phyloP scores from a whole-genome alignment of 2,797 vertebrate genomes.

The Morelia viridis region DNA sequence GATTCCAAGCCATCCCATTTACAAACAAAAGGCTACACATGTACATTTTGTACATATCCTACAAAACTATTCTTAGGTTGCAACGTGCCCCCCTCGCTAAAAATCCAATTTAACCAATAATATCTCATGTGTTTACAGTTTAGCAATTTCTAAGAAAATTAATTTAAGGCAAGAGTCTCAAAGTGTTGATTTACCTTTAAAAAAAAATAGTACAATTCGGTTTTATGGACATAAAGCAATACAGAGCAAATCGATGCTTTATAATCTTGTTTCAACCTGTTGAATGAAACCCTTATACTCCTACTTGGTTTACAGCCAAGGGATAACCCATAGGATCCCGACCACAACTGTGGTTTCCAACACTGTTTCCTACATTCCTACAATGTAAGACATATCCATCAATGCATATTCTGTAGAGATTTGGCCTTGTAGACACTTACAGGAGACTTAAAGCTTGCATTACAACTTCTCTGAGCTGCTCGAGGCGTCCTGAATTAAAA shows the following conservation, averaged over 20 bases:
- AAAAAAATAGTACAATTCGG: neutral
- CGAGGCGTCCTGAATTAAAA: conserved; percentile 52
- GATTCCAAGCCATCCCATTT: neutral
- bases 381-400: neutral
- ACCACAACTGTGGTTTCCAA: neutral
- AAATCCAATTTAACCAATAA: neutral
- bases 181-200: neutral
- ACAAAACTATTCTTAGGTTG: neutral
- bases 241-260: neutral
- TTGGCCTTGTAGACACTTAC: conserved; percentile 65
- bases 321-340: neutral
- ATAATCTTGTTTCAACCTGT: neutral
- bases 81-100: neutral
- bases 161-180: neutral
- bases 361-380: neutral
- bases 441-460: conserved; percentile 74
- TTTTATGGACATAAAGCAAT: neutral
- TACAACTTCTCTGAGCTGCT: conserved; percentile 53
- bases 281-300: neutral
- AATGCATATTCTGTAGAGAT: neutral
- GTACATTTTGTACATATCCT: neutral
- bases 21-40: neutral
- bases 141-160: neutral
- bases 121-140: neutral
- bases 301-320: neutral